Evolutionary conservation across 2,797 vertebrate genomes (phyloP), one percentile per base, ranked within the genome.

Genomic region (Gallinago nigripennis): DNA sequence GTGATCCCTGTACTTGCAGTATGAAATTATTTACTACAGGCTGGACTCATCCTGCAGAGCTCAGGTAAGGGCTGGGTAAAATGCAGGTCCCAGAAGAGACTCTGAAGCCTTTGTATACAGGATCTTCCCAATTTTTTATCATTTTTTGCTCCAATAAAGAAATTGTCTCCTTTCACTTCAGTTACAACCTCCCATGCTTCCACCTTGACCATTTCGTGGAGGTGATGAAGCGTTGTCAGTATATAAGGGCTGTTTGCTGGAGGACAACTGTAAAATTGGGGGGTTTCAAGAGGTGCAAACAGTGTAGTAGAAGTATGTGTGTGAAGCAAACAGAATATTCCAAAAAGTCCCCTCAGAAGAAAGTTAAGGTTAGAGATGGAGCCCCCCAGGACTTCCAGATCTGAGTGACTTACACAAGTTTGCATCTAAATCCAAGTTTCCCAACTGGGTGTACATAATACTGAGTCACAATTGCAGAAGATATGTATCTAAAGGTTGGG

Each of bases 21-120:
- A 19, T 86, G 41, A 56, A 86, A 46, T 88, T 27, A 63, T 80
- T 94, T 84, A 51, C 57, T 91, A 6, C 15, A 53, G 66, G 16
- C 43, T 84, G 65, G 46, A 12, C 20, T 82, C 19, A 33, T 53
- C 33, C 91, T 91, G 46, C 53, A 73, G 48, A 69, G 27, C 41
- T 88, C 70, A 73, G 51, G 25, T n/a, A 61, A 70, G 20, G 48
- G 6, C 13, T 72, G 77, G 8, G 25, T 48, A 63, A 78, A 85
- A 81, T 6, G 5, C 27, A 81, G 33, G 8, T 7, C n/a, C 28
- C 46, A 35, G 27, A 83, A 91, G 54, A 46, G 35, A 18, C 28
- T 64, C 45, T 33, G 61, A 73, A 66, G 56, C 46, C 13, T 35
- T 25, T 9, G 12, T 6, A 16, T 9, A 35, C 13, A 41, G 15